Conservation (phyloP, 2,113 vertebrate genomes). For the Brevimyrus niger region DNA sequence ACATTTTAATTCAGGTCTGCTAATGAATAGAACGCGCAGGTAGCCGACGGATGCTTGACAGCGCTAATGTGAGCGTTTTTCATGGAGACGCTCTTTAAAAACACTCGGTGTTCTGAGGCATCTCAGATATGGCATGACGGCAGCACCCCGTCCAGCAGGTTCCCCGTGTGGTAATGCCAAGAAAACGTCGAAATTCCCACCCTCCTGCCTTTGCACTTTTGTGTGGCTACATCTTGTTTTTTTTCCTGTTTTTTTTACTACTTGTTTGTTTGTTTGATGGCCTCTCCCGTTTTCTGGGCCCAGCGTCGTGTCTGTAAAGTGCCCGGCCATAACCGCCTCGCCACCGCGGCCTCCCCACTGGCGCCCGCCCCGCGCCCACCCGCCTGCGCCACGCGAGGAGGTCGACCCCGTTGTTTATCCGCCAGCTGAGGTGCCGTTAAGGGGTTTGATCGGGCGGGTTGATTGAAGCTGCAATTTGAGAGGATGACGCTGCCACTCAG, state of each 20-base stretch:
- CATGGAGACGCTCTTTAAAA: background rate
- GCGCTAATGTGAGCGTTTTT: background rate
- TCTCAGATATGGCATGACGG: constrained; percentile 44
- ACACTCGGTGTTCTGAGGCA: constrained; percentile 29
- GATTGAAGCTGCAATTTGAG: constrained; percentile 69
- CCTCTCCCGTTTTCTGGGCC: background rate
- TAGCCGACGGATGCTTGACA: background rate
- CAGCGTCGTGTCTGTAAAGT: constrained; percentile 28
- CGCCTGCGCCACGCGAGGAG: constrained; percentile 40
- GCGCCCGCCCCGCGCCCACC: background rate
- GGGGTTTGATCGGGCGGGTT: constrained; percentile 64
- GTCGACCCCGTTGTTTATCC: constrained; percentile 65
- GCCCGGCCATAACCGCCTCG: constrained; percentile 28
- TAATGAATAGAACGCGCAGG: background rate
- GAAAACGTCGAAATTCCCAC: constrained; percentile 23
- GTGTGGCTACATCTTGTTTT: background rate
- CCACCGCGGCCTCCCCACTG: constrained; percentile 30
- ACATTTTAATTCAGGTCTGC: background rate
- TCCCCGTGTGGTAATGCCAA: constrained; percentile 45
- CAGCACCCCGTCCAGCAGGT: constrained; percentile 44
- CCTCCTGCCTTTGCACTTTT: background rate
- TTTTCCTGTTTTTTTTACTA: constrained; percentile 23
- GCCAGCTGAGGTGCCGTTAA: constrained; percentile 54
- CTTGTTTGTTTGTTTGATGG: background rate
- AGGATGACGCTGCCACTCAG: constrained; percentile 63